These are phyloP conservation scores for Lasioglossum malachurum DNA, from an alignment of 2,888 invertebrate species.

Conservation along the genomic window DNA sequence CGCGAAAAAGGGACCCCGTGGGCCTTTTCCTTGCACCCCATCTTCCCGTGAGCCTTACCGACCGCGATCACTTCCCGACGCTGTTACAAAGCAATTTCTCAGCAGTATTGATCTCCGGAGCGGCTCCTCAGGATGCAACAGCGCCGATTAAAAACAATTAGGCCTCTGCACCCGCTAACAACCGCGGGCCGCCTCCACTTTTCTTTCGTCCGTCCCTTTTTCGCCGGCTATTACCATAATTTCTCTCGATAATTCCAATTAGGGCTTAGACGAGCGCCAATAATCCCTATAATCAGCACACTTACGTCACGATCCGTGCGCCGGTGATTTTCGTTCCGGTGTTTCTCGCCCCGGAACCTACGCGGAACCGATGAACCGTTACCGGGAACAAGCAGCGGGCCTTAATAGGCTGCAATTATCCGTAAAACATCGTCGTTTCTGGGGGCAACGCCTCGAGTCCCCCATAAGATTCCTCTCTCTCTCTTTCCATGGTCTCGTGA, in stretches of 20 bases:
- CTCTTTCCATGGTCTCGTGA: slow-evolving; percentile 41
- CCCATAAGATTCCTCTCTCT: slow-evolving; percentile 10
- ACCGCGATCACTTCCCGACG: slow-evolving; percentile 21
- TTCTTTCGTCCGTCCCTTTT: slow-evolving; percentile 4
- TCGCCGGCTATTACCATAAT: slow-evolving; percentile 26
- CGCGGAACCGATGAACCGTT: slow-evolving; percentile 46
- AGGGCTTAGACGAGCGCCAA: slow-evolving; percentile 32
- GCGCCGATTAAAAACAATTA: slow-evolving; percentile 3
- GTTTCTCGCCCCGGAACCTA: slow-evolving; percentile 18
- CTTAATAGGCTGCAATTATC: slow-evolving; percentile 62
- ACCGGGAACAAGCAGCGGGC: slow-evolving; percentile 47
- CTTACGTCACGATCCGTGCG: slow-evolving; percentile 24
- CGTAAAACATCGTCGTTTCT: slow-evolving; percentile 61
- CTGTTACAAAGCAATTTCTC: too few relatives aligned
- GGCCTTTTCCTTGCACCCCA: background rate
- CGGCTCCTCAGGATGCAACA: background rate
- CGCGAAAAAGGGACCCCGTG: slow-evolving; percentile 26
- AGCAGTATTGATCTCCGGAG: background rate
- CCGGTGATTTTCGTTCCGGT: slow-evolving; percentile 44
- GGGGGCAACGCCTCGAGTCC: slow-evolving; percentile 58
- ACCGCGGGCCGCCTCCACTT: background rate
- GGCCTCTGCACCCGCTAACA: slow-evolving; percentile 9
- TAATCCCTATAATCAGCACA: slow-evolving; percentile 41
- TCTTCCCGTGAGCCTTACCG: slow-evolving; percentile 40
- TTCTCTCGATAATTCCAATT: slow-evolving; percentile 46